Base-by-base conservation (phyloP, 2,888 invertebrate species). In the Sesia bembeciformis region DNA sequence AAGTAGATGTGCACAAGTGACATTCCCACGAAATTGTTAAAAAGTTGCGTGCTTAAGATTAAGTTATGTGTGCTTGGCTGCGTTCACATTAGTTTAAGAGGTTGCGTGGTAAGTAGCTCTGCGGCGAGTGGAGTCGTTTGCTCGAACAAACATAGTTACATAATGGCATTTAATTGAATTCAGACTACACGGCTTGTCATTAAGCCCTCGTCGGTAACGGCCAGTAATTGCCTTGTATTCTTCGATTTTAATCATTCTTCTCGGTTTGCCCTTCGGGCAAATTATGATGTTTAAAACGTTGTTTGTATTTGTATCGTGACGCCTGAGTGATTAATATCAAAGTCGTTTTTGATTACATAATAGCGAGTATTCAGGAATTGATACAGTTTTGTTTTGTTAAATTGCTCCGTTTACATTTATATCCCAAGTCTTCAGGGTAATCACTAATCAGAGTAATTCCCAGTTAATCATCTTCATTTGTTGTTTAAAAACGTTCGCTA, bases 301-400 rank as follows among this genome's bases (percentile, higher is more conserved):
- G 77, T 81, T 80, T 81, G 80, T 82, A 73, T 78, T 78, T 74
- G 64, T 67, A 65, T 68, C 69, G 62, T 74, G 72, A 77, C 67
- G 74, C 68, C 68, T 67, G 65, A 71, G 67, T 77, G 74, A 78
- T 82, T 79, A 74, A 70, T 74, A 67, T 70, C 62, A 73, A 78
- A 82, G 72, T 76, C 58, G 67, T 74, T 80, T 81, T 78, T 84
- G 81, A 84, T 84, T 82, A 75, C 72, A 75, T 79, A 78, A 83
- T 78, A 66, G 66, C 63, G 60, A 62, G 60, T 56, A 53, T 58
- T 58, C 59, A 62, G 53, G 55, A 64, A 68, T 70, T 63, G 62
- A 66, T 69, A 64, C 58, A 61, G 57, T 69, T 68, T 62, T 66
- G 56, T 64, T 69, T 56, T 58, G 60, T 66, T 67, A 65, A 58